Conservation (phyloP, 1,140 invertebrate genomes). For the Pogonus chalceus region DNA sequence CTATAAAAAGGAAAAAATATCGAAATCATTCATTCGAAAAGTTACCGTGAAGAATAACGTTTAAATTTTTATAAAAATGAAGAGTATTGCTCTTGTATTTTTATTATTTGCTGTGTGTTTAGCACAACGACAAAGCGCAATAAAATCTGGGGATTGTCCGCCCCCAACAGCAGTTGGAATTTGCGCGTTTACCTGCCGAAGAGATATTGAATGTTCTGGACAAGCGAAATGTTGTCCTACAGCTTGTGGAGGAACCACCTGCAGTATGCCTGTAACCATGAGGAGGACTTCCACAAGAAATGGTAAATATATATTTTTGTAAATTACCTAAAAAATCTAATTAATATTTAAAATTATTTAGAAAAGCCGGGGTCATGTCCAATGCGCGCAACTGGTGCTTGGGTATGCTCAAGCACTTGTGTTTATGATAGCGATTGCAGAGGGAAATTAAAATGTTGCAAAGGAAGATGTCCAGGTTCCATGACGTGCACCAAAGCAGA, state of each 20-base stretch:
- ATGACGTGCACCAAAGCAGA: constrained; percentile 42
- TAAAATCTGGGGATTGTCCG: constrained; percentile 14
- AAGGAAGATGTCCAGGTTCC: constrained; percentile 49
- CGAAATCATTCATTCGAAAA: too few species aligned
- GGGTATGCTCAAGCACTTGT: constrained; percentile 49
- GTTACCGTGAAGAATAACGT: too few species aligned
- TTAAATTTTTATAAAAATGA: too few species aligned
- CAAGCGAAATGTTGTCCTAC: constrained; percentile 40
- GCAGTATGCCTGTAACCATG: constrained; percentile 40
- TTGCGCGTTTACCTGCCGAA: constrained; percentile 13
- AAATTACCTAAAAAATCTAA: neutral
- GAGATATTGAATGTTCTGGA: constrained; percentile 14
- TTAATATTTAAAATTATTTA: too few species aligned
- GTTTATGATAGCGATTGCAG: constrained; percentile 44
- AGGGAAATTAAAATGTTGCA: constrained; percentile 45
- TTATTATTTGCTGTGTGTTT: too few species aligned
- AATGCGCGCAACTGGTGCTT: constrained; percentile 40
- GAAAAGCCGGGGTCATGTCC: constrained; percentile 46
- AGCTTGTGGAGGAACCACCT: constrained; percentile 42
- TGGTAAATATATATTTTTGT: neutral
- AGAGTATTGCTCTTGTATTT: too few species aligned
- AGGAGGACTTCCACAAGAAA: neutral
- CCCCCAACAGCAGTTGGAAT: constrained; percentile 12
- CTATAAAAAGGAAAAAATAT: too few species aligned
- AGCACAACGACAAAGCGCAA: too few species aligned